Base-by-base conservation (phyloP, 2,797 vertebrate genomes). In the Helarctos malayanus region DNA sequence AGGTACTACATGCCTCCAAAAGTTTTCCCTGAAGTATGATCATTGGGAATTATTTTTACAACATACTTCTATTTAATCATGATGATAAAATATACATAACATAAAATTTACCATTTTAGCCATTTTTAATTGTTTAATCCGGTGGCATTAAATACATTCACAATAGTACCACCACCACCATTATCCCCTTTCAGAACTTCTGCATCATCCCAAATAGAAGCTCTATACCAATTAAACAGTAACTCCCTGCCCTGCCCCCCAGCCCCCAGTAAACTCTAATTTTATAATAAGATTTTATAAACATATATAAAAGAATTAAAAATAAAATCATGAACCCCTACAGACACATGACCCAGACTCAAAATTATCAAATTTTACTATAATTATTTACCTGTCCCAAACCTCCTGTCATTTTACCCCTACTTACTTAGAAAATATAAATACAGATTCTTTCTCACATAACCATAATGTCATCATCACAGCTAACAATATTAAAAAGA, bases 261-360 rank as follows among this genome's bases (percentile, higher is more conserved):
- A 81, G 3, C 7, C 65, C n/a, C 75, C 54, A 15, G 41, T 29
- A 61, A 75, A 29, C 47, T 61, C 25, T 88, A 45, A 73, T 10
- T 94, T 78, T 79, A 75, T 47, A 83, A 47, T 29, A 86, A 47
- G 10, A 88, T 59, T 95, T 80, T 57, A 71, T 81, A 97, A 63
- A 81, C 12, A 84, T 63, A 81, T 32, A 91, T 19, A 88, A 95
- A 93, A 81, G 54, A 59, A 56, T 38, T 83, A 23, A 90, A 95
- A 91, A 85, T 13, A 65, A 80, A 61, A 92, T 59, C 79, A 89
- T 25, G 25, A 89, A 69, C 29, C 38, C n/a, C 41, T 68, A 92
- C 2, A 93, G 38, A 88, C 13, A 82, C 16, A 59, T 27, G 35
- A 95, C 8, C 27, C 68, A 73, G 32, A 45, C 38, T 81, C 71